These are phyloP conservation scores for Drosophila fulvimacula DNA, from an alignment of 2,888 invertebrate species.

Conservation along the genomic window DNA sequence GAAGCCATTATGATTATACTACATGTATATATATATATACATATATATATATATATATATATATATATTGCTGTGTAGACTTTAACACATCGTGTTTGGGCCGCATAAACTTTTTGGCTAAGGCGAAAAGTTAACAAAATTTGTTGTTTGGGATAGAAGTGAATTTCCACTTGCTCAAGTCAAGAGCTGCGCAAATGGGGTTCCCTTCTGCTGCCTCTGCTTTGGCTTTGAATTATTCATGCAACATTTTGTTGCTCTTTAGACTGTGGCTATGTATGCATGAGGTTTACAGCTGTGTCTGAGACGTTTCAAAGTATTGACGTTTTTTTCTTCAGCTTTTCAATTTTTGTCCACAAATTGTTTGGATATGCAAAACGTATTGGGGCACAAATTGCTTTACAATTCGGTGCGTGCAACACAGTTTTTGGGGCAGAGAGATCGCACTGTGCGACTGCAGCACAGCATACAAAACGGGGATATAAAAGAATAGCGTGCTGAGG, in stretches of 20 bases:
- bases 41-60: constrained; percentile 5
- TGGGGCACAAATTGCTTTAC: constrained; percentile 29
- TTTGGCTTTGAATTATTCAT: constrained; percentile 62
- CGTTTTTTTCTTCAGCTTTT: not conserved
- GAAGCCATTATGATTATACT: constrained; percentile 25
- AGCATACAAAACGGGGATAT: not conserved
- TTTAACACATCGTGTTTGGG: constrained; percentile 37
- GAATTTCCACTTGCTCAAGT: constrained; percentile 30
- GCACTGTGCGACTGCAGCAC: constrained; percentile 1
- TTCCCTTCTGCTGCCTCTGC: constrained; percentile 20
- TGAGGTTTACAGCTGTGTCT: constrained; percentile 6
- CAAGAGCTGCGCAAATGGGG: constrained; percentile 58
- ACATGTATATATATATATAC: not conserved
- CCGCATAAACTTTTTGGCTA: constrained; percentile 14
- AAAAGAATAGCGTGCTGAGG: constrained; percentile 9
- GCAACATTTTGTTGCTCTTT: constrained; percentile 25
- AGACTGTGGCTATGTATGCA: not conserved
- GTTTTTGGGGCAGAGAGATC: not conserved
- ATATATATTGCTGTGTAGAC: constrained; percentile 41
- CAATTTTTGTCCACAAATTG: constrained; percentile 12
- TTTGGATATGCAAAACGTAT: constrained; percentile 47
- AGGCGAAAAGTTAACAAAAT: constrained; percentile 15
- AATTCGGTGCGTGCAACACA: constrained; percentile 23
- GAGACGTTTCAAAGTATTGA: constrained; percentile 7
- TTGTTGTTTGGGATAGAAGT: constrained; percentile 13